These are phyloP conservation scores for Drosophila aldrichi DNA, from an alignment of 2,888 invertebrate species.

Conservation along the genomic window DNA sequence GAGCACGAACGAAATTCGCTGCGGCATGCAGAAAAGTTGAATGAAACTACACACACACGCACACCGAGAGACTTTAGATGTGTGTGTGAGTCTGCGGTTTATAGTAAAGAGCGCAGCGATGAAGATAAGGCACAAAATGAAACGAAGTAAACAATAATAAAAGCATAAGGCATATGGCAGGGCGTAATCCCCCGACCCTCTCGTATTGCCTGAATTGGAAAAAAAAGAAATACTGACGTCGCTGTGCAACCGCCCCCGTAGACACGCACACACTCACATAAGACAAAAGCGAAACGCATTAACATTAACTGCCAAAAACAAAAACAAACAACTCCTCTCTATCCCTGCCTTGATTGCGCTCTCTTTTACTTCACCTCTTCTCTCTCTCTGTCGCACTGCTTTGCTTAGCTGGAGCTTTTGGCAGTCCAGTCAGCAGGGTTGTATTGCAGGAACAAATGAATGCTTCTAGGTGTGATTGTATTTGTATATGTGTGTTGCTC, in stretches of 20 bases:
- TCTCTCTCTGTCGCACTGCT: not conserved
- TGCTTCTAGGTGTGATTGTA: not conserved
- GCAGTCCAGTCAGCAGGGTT: constrained; percentile 51
- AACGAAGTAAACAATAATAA: constrained; percentile 69
- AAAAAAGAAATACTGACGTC: constrained; percentile 45
- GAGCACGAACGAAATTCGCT: constrained; percentile 45
- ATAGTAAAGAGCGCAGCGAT: constrained; percentile 37
- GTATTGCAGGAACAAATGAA: constrained; percentile 27
- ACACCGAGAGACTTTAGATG: not conserved
- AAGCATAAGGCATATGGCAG: constrained; percentile 54
- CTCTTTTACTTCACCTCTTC: not conserved
- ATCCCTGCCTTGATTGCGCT: constrained; percentile 9
- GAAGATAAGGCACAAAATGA: constrained; percentile 66
- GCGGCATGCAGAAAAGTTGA: constrained; percentile 57
- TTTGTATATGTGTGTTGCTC: constrained; percentile 41
- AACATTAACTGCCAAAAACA: constrained; percentile 75
- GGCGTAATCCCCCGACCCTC: not conserved
- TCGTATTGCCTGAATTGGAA: constrained; percentile 42
- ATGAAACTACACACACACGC: constrained; percentile 48
- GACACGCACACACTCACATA: constrained; percentile 5
- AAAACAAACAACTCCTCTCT: constrained; percentile 44
- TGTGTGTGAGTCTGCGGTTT: constrained; percentile 24
- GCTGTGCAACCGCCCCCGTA: constrained; percentile 40
- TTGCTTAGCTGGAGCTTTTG: constrained; percentile 37
- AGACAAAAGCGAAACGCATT: constrained; percentile 72